Base-by-base conservation (phyloP, 1,140 invertebrate species). In the Heterodera carotae region DNA sequence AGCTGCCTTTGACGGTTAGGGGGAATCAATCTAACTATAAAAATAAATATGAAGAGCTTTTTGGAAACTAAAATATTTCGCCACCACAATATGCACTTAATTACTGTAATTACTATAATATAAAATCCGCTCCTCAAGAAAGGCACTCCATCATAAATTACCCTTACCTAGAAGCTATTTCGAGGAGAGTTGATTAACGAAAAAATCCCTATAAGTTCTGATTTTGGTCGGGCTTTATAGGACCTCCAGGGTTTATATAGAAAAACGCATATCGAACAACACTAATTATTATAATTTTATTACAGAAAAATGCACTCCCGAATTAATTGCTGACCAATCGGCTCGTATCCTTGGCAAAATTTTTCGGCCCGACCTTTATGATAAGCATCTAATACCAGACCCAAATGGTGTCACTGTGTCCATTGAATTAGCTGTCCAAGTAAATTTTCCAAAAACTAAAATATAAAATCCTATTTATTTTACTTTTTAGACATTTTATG, bases 351-450 rank as follows among this genome's bases (percentile, higher is more conserved):
- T 74, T 31, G 64, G 39, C 66, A 33, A 74, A 31, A 74, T 74
- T 12, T 74, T 74, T 33, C 15, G n/a, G n/a, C 34, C 36, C 8
- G 33, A 74, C 29, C 29, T 29, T 18, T 74, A 74, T 62, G 72
- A 74, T 64, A 60, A 33, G 64, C 73, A 81, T 33, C 22, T 81
- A 33, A 69, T 66, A 22, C 79, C 79, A 6, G 72, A 83, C 33
- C 73, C 81, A 22, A 71, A 80, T 43, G 81, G 81, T 31, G 81
- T 82, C 43, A 67, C 62, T n/a, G 81, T 82, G 15, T 69, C 53
- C 33, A 79, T 82, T 69, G 81, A 82, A 67, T 74, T 82, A 53
- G 81, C 81, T 4, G 34, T 82, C 53, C 81, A 82, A 10, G 69
- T 71, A 43, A 43, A 22, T 6, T 18, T 53, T n/a, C 25, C 31